These are phyloP conservation scores for Chirona hameri DNA, from an alignment of 2,888 invertebrate genomes.

Conservation along the genomic window DNA sequence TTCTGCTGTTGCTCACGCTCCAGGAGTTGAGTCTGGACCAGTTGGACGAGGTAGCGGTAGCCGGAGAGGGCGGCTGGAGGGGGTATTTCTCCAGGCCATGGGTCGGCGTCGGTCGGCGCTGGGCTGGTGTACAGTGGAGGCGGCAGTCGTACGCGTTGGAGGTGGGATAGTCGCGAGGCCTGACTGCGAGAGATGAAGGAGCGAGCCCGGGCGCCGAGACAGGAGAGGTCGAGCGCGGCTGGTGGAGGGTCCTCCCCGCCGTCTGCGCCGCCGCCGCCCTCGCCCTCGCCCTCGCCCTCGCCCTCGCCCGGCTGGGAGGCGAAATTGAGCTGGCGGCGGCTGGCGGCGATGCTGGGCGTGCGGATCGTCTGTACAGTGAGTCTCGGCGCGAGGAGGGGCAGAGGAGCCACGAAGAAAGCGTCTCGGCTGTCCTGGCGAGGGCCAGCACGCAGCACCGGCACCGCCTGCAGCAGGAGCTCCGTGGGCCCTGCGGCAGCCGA, in stretches of 20 bases:
- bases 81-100: background rate
- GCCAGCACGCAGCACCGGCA: background rate
- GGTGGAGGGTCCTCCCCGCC: background rate
- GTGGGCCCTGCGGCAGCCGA: background rate
- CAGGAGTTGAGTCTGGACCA: background rate
- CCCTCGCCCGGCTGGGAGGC: background rate
- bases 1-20: conserved; percentile 5
- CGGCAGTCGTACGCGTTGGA: background rate
- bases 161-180: background rate
- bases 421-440: background rate
- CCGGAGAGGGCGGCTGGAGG: background rate
- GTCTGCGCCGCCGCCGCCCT: background rate
- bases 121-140: background rate
- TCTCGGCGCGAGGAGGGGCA: background rate
- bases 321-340: background rate
- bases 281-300: too few species aligned
- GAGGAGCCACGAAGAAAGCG: background rate
- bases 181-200: background rate
- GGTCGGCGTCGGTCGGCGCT: background rate
- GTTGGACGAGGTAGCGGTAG: background rate
- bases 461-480: conserved; percentile 7
- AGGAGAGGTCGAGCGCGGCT: background rate
- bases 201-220: background rate
- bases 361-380: background rate
- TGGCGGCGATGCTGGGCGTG: background rate